phyloP scores from a whole-genome alignment of 1,140 invertebrate species.

The Pogonognathellus flavescens region DNA sequence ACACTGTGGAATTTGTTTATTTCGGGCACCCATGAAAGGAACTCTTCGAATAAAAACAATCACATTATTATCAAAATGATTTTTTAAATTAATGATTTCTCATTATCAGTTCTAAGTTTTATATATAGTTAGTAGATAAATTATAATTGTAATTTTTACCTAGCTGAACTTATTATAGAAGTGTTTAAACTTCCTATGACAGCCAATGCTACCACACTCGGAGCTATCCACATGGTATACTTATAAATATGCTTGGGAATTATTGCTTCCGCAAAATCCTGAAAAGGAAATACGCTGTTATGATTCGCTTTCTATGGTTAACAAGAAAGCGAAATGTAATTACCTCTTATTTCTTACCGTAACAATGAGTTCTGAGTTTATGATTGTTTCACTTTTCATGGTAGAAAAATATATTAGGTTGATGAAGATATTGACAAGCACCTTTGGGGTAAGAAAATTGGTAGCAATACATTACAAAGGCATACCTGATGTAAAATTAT shows the following conservation, averaged over 20 bases:
- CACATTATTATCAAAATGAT: too few relatives aligned
- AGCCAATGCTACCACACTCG: conserved; percentile 3
- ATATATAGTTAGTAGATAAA: too few relatives aligned
- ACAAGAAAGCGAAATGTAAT: not conserved
- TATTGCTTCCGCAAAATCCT: not conserved
- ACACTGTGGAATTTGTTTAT: not conserved
- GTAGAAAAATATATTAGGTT: not conserved
- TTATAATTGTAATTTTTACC: conserved; percentile 4
- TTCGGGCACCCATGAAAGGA: not conserved
- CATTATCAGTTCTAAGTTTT: too few relatives aligned
- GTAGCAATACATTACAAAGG: not conserved
- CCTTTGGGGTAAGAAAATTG: not conserved
- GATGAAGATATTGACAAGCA: not conserved
- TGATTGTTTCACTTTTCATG: not conserved
- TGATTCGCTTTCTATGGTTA: not conserved
- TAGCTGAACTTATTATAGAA: conserved; percentile 10
- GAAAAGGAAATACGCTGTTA: not conserved
- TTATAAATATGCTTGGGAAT: not conserved
- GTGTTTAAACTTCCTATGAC: not conserved
- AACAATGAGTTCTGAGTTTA: not conserved
- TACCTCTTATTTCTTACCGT: too few relatives aligned
- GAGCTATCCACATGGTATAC: conserved; percentile 24
- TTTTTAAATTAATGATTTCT: too few relatives aligned
- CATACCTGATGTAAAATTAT: not conserved
- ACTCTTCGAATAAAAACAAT: not conserved